phyloP scores from a whole-genome alignment of 2,113 vertebrate species.

The Nibea albiflora region DNA sequence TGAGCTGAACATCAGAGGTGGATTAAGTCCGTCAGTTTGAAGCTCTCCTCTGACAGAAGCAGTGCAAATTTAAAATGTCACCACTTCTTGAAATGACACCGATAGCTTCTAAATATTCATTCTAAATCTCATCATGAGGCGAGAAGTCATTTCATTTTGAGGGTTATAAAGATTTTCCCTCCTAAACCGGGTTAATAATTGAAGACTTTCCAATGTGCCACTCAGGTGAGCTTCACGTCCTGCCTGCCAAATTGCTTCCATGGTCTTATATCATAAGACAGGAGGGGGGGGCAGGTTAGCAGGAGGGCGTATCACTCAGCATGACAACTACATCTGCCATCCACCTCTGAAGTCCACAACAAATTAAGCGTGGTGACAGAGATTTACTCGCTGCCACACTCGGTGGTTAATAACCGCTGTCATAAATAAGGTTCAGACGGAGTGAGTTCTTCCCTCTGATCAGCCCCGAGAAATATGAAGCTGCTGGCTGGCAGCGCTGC shows the following conservation, averaged over 20 bases:
- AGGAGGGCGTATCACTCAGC: constrained; percentile 60
- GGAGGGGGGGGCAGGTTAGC: constrained; percentile 8
- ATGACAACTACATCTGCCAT: constrained; percentile 67
- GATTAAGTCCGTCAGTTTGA: neutral
- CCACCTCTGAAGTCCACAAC: constrained; percentile 58
- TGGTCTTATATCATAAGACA: constrained; percentile 52
- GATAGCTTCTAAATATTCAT: neutral
- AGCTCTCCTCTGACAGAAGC: neutral
- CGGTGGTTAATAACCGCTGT: constrained; percentile 59
- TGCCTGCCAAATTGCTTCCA: constrained; percentile 46
- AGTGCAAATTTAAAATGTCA: neutral
- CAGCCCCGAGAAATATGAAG: constrained; percentile 54
- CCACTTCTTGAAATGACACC: neutral
- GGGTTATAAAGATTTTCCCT: neutral
- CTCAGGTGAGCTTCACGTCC: constrained; percentile 14
- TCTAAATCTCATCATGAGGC: neutral
- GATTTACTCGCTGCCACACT: constrained; percentile 63
- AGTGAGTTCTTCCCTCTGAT: constrained; percentile 50
- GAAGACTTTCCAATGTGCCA: constrained; percentile 5
- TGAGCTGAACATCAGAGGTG: neutral
- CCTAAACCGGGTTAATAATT: constrained; percentile 57
- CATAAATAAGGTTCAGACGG: constrained; percentile 62
- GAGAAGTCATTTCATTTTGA: neutral
- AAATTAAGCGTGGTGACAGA: constrained; percentile 68
- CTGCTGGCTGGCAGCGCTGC: constrained; percentile 9